Evolutionary conservation across 1,140 invertebrate genomes (phyloP).

Genomic region (Rhyacophila brunnea): DNA sequence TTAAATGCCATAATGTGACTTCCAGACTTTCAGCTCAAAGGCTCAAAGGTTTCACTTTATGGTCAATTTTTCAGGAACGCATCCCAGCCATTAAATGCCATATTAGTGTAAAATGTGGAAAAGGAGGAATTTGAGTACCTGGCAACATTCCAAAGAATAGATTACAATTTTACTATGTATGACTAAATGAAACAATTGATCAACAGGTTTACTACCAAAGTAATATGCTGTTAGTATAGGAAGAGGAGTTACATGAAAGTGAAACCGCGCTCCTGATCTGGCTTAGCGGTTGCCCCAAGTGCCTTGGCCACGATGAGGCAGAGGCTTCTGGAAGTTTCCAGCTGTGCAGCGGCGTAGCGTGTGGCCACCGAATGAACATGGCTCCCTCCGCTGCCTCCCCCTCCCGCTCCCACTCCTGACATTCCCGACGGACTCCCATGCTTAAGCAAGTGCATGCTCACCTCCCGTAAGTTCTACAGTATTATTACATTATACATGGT

Average conservation of each 20-base stretch:
- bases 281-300: conserved; percentile 61
- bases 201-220: too few species aligned
- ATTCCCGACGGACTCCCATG: conserved; percentile 52
- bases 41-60: too few species aligned
- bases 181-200: too few species aligned
- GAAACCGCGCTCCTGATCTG: conserved; percentile 73
- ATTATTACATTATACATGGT: too few species aligned
- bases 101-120: too few species aligned
- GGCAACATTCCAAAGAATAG: too few species aligned
- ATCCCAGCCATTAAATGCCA: too few species aligned
- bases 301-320: conserved; percentile 73
- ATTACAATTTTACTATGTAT: too few species aligned
- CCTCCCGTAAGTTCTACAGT: conserved; percentile 70
- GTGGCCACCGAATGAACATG: conserved; percentile 80
- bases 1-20: too few species aligned
- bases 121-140: too few species aligned
- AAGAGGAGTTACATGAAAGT: conserved; percentile 63
- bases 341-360: conserved; percentile 73
- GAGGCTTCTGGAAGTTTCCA: conserved; percentile 72
- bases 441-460: conserved; percentile 79
- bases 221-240: background rate
- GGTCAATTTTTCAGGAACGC: too few species aligned
- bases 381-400: conserved; percentile 57
- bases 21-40: too few species aligned
- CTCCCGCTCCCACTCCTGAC: conserved; percentile 42